Percentiles rank a stretch among this genome's conserved stretches.
phyloP scores from a whole-genome alignment of 2,113 vertebrate genomes.

The Syngnathoides biaculeatus region DNA sequence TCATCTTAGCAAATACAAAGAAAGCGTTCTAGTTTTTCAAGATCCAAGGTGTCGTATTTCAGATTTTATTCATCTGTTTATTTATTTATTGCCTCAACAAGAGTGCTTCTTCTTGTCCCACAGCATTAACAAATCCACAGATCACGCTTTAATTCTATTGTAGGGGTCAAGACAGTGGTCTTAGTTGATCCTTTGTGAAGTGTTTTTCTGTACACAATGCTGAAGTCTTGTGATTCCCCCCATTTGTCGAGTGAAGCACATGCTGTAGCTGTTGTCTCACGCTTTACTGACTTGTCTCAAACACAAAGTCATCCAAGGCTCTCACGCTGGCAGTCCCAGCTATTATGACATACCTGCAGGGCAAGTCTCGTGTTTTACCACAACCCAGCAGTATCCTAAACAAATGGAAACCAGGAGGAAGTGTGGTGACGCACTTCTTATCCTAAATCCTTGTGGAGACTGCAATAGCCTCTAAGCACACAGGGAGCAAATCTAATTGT shows the following conservation, averaged over 20 bases:
- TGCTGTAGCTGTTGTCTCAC: neutral
- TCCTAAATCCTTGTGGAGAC: neutral
- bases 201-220: neutral
- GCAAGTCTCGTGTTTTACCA: constrained; percentile 37
- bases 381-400: constrained; percentile 50
- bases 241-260: neutral
- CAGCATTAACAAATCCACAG: neutral
- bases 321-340: constrained; percentile 45
- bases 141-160: neutral
- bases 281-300: constrained; percentile 48
- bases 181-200: constrained; percentile 1
- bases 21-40: too few relatives aligned
- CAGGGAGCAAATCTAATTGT: constrained; percentile 12
- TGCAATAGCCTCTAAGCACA: constrained; percentile 17
- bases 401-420: constrained; percentile 40
- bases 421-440: constrained; percentile 39
- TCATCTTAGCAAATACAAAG: neutral
- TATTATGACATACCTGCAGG: constrained; percentile 56
- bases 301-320: constrained; percentile 42
- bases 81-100: neutral
- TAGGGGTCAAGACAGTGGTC: neutral
- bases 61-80: too few relatives aligned
- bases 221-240: neutral
- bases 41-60: too few relatives aligned
- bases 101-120: neutral